phyloP scores from a whole-genome alignment of 1,140 invertebrate genomes.

The Drosophila truncata region DNA sequence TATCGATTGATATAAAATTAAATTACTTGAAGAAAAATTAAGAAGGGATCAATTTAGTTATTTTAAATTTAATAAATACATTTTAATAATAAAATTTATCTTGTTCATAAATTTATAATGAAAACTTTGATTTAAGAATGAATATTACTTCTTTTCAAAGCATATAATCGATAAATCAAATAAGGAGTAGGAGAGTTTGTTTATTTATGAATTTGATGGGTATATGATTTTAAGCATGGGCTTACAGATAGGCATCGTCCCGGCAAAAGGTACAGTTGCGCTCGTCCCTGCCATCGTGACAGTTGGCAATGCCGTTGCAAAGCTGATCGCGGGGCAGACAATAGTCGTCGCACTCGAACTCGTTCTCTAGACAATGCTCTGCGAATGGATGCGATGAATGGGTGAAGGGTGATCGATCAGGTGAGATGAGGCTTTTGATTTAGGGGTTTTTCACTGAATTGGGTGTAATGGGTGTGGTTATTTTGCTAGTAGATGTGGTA shows the following conservation, averaged over 20 bases:
- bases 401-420: neutral
- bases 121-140: neutral
- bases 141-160: neutral
- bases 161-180: neutral
- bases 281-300: constrained; percentile 92
- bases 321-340: constrained; percentile 90
- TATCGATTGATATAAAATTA: neutral
- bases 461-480: constrained; percentile 9
- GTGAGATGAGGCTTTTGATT: constrained; percentile 1
- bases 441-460: neutral
- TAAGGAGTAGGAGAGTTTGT: neutral
- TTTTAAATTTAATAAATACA: neutral
- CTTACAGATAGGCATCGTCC: constrained; percentile 83
- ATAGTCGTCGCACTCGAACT: constrained; percentile 87
- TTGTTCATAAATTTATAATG: neutral
- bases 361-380: constrained; percentile 79
- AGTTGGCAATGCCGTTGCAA: constrained; percentile 92
- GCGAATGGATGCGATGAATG: constrained; percentile 53
- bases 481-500: constrained; percentile 16
- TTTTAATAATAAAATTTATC: neutral
- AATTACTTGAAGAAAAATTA: too few relatives aligned
- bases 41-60: too few relatives aligned
- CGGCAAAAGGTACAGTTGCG: constrained; percentile 86
- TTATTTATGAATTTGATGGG: neutral
- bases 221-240: neutral